Percentiles rank a stretch among this genome's conserved stretches.
These are phyloP conservation scores for Periparus ater DNA, from an alignment of 2,797 vertebrate species.

Conservation along the genomic window DNA sequence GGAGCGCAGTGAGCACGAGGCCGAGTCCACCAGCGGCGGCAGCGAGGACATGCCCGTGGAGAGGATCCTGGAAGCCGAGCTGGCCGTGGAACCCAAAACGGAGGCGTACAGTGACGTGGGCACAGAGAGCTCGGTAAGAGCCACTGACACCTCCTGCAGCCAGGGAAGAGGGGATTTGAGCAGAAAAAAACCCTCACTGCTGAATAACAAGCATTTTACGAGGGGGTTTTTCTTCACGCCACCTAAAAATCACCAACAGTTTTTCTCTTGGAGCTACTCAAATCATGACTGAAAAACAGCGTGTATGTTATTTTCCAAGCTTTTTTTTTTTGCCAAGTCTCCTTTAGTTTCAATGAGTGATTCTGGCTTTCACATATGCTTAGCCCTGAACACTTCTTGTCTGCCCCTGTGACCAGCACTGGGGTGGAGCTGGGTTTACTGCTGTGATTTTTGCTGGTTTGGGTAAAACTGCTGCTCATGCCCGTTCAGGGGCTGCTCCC, in stretches of 20 bases:
- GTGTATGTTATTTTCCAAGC: background rate
- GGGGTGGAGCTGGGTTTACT: background rate
- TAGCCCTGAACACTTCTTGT: background rate
- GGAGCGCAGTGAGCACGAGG: constrained; percentile 88
- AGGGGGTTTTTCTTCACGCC: background rate
- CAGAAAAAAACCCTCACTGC: background rate
- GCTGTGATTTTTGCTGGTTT: background rate
- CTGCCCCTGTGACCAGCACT: background rate
- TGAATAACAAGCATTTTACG: background rate
- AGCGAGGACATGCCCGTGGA: constrained; percentile 96
- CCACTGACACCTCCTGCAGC: background rate
- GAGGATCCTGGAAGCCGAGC: constrained; percentile 94
- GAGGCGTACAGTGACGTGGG: constrained; percentile 84
- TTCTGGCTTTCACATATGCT: background rate
- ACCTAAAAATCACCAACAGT: background rate
- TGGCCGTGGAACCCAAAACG: constrained; percentile 94
- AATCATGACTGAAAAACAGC: background rate
- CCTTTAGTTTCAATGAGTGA: background rate
- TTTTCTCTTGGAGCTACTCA: background rate
- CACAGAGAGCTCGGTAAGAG: constrained; percentile 86
- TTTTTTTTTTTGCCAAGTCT: background rate
- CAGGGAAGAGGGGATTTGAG: background rate
- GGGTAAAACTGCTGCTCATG: background rate
- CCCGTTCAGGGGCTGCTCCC: background rate
- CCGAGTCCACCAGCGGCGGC: constrained; percentile 82